Evolutionary conservation across 1,140 invertebrate genomes (phyloP), one percentile per base, ranked within the genome.

Genomic region (Pemphigus obesinymphae): DNA sequence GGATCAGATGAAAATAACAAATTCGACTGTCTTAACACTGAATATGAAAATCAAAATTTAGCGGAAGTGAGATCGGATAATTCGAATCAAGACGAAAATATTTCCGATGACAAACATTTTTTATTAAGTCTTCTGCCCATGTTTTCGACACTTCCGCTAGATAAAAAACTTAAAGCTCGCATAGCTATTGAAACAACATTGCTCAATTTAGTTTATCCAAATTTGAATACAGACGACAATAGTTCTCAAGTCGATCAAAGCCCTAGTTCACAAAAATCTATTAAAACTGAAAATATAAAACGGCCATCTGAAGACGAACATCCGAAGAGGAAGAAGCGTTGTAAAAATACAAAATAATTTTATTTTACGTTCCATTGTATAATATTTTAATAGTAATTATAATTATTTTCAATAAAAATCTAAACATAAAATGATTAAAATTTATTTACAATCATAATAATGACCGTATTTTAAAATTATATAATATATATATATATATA

Each of bases 91-190:
- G 29, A 58, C 7, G 75, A 78, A 78, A 78, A 78, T 26, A 55
- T 78, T 58, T 78, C 75, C 15, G 75, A 78, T 6, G 75, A 78
- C 50, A 78, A 78, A 17, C 75, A 78, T 58, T 78, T 78, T 23
- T 40, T 78, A 29, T 55, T 78, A 17, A 78, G 75, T 78, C 75
- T 78, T 15, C 23, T 78, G 23, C 75, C 75, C 0, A 78, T 55
- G 17, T 58, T 78, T 8, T 78, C 75, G 2, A 20, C 53, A 26
- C 75, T 78, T 17, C 50, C 75, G 11, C 53, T 50, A 23, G 75
- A 58, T 13, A 78, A 78, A 23, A 78, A 78, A 26, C n/a, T 78
- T 13, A 55, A 8, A 58, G 73, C 73, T 37, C 73, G 73, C 7
- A 76, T 76, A 37, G 73, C 48, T 13, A 76, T 76, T 17, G 73